Evolutionary conservation across 2,113 vertebrate genomes (phyloP).

Genomic region (Chunga burmeisteri): DNA sequence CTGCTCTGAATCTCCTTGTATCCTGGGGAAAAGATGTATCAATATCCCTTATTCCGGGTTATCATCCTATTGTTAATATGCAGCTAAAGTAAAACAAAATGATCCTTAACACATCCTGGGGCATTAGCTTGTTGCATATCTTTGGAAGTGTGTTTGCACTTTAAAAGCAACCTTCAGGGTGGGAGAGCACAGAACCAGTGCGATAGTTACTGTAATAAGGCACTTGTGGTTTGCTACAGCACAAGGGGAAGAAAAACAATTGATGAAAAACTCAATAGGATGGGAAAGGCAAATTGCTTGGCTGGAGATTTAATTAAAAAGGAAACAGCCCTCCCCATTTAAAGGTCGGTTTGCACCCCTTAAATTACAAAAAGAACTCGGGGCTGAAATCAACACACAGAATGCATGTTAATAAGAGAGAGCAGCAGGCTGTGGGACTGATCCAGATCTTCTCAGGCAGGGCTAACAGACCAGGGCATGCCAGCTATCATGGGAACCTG

Average conservation of each 20-base stretch:
- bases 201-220: conserved; percentile 64
- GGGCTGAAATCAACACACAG: not conserved
- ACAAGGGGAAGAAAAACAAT: conserved; percentile 56
- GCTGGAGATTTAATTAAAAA: conserved; percentile 76
- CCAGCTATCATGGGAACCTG: not conserved
- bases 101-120: not conserved
- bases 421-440: not conserved
- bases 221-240: conserved; percentile 58
- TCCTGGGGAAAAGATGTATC: not conserved
- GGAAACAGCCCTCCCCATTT: conserved; percentile 60
- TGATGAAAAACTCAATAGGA: conserved; percentile 73
- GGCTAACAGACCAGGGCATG: not conserved
- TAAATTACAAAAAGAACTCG: conserved; percentile 45
- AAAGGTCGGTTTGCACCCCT: conserved; percentile 66
- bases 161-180: conserved; percentile 58
- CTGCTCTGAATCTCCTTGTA: not conserved
- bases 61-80: not conserved
- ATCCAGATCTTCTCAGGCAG: not conserved
- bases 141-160: conserved; percentile 8
- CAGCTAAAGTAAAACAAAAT: conserved; percentile 9
- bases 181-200: not conserved
- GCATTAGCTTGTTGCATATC: conserved; percentile 14
- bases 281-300: conserved; percentile 73
- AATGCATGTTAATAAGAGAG: conserved; percentile 43
- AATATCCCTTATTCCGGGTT: not conserved